A percentile compares a stretch with the other conserved stretches of the same genome.
Evolutionary conservation across 2,797 vertebrate genomes (phyloP).

Genomic region (Lutjanus campechanus): DNA sequence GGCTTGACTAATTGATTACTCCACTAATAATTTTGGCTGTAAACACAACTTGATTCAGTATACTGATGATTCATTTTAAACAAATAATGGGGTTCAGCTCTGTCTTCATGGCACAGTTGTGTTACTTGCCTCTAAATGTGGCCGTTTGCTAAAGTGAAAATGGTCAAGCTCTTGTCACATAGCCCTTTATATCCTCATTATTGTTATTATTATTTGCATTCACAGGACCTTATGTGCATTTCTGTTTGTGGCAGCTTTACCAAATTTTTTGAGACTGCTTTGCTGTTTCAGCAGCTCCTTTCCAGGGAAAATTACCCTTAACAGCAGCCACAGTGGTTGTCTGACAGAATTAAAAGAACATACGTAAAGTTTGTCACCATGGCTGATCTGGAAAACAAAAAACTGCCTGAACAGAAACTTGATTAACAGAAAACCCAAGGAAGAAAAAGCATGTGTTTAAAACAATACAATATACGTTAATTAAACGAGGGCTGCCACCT

Average conservation of each 20-base stretch:
- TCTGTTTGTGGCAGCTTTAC: conserved; percentile 2
- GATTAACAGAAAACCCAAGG: conserved; percentile 6
- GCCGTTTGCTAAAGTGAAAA: not conserved
- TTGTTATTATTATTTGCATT: conserved; percentile 5
- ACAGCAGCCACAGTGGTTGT: conserved; percentile 14
- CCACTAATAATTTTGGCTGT: not conserved
- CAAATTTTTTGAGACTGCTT: conserved; percentile 4
- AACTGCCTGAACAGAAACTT: not conserved
- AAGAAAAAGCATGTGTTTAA: not conserved
- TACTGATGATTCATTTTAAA: not conserved
- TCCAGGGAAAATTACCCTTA: conserved; percentile 18
- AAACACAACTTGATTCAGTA: not conserved
- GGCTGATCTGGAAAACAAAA: conserved; percentile 5
- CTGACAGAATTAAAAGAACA: conserved; percentile 15
- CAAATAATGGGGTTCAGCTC: not conserved
- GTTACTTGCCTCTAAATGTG: not conserved
- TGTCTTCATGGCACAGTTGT: not conserved
- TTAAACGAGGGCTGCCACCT: no score
- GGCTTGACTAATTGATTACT: not conserved
- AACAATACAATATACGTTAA: no score
- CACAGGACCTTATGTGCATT: conserved; percentile 4
- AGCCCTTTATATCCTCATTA: not conserved
- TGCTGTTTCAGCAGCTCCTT: conserved; percentile 30
- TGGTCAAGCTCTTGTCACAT: not conserved
- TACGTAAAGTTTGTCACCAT: conserved; percentile 6